A percentile compares a stretch with the other conserved stretches of the same genome.
Conservation (phyloP, 2,797 vertebrate species). For the Pipistrellus kuhlii region DNA sequence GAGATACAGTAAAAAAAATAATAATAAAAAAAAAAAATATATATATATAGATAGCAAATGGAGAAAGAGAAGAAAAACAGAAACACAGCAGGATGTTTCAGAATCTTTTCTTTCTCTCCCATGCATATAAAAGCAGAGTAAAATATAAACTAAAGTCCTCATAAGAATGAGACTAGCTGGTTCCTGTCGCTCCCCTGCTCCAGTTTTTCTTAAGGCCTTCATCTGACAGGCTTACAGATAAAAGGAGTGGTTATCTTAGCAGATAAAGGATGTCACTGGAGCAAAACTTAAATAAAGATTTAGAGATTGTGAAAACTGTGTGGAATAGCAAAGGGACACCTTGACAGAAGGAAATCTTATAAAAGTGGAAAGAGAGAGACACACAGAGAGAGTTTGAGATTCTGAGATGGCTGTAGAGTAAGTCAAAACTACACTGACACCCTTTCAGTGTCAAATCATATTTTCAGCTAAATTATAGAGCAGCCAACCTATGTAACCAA, state of each 20-base stretch:
- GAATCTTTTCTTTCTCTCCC: background rate
- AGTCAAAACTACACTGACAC: background rate
- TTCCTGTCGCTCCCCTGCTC: background rate
- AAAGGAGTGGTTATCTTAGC: constrained; percentile 74
- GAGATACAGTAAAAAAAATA: background rate
- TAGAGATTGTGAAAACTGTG: constrained; percentile 56
- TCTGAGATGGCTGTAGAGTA: background rate
- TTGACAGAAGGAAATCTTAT: constrained; percentile 59
- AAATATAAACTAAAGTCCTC: constrained; percentile 20
- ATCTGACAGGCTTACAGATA: constrained; percentile 66
- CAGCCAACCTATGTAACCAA: background rate
- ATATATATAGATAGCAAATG: background rate
- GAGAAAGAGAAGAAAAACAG: background rate
- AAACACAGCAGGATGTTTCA: background rate
- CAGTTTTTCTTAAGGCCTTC: constrained; percentile 62
- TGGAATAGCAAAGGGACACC: constrained; percentile 59
- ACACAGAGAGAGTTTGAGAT: background rate
- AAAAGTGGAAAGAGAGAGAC: background rate
- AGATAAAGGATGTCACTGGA: constrained; percentile 73
- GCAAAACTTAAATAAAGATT: constrained; percentile 77
- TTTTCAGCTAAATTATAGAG: background rate
- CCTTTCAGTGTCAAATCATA: background rate
- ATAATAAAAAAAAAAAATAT: no score
- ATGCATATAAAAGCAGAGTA: background rate
- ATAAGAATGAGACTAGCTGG: background rate